Percentiles rank a stretch among this genome's conserved stretches.
Evolutionary conservation across 2,113 vertebrate genomes (phyloP).

Genomic region (Coracopsis vasa): DNA sequence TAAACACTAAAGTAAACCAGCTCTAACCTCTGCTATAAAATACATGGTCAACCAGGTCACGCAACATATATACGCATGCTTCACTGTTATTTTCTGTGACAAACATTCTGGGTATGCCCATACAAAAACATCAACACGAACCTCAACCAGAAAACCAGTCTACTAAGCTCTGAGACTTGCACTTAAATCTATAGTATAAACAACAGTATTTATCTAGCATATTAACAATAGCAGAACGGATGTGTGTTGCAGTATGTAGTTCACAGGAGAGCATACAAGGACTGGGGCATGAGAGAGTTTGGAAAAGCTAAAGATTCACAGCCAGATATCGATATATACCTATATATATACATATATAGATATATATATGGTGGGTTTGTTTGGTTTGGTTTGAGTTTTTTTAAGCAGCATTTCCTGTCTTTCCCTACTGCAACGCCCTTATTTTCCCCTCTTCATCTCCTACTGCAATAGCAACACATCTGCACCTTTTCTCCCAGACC

Average conservation of each 20-base stretch:
- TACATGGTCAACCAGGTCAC: neutral
- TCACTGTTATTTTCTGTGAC: neutral
- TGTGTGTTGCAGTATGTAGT: neutral
- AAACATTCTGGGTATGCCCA: neutral
- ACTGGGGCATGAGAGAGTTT: neutral
- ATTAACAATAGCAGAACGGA: neutral
- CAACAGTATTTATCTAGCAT: neutral
- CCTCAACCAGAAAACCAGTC: neutral
- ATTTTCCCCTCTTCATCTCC: neutral
- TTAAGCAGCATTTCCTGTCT: neutral
- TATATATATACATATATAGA: no score
- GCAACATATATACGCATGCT: neutral
- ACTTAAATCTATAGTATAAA: conserved; percentile 11
- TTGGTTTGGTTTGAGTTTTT: neutral
- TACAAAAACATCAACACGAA: neutral
- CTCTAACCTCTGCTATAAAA: neutral
- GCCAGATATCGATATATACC: neutral
- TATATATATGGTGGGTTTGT: no score
- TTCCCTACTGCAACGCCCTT: neutral
- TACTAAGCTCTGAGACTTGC: neutral
- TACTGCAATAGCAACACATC: neutral
- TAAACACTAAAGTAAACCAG: conserved; percentile 15
- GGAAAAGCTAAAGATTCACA: neutral
- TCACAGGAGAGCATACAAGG: neutral
- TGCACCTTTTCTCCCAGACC: neutral